Percentiles rank a stretch among this genome's conserved stretches.
Evolutionary conservation across 1,140 invertebrate genomes (phyloP).

Genomic region (Zophobas morio): DNA sequence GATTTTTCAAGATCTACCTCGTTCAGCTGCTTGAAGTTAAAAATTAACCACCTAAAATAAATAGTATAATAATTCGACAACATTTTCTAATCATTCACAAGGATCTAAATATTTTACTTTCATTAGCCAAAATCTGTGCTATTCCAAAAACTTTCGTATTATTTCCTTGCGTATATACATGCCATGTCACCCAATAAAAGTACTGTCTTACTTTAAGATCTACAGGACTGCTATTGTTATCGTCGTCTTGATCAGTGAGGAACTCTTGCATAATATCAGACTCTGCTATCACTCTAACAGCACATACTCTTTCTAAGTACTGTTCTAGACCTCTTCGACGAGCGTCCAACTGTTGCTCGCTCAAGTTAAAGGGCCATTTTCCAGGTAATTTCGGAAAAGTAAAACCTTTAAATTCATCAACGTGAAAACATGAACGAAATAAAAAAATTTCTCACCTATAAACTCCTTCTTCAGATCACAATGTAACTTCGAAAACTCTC

Average conservation of each 20-base stretch:
- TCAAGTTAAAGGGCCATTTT: slow-evolving; percentile 98
- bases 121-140: too few species aligned
- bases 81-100: too few species aligned
- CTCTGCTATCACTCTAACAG: slow-evolving; percentile 97
- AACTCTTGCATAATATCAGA: slow-evolving; percentile 98
- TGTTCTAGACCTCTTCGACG: slow-evolving; percentile 94
- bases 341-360: slow-evolving; percentile 97
- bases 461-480: slow-evolving; percentile 96
- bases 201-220: slow-evolving; percentile 85
- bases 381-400: slow-evolving; percentile 98
- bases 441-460: slow-evolving; percentile 72
- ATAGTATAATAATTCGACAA: too few species aligned
- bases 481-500: slow-evolving; percentile 95
- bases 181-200: too few species aligned
- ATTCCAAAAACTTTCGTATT: too few species aligned
- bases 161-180: too few species aligned
- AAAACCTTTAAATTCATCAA: slow-evolving; percentile 76
- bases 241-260: slow-evolving; percentile 92
- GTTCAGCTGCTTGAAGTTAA: too few species aligned
- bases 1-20: too few species aligned
- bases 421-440: not conserved
- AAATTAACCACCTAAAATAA: too few species aligned
- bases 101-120: too few species aligned
- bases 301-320: slow-evolving; percentile 98
- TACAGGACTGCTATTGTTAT: slow-evolving; percentile 88